Conservation (phyloP, 2,113 vertebrate genomes). For the Pongo pygmaeus region DNA sequence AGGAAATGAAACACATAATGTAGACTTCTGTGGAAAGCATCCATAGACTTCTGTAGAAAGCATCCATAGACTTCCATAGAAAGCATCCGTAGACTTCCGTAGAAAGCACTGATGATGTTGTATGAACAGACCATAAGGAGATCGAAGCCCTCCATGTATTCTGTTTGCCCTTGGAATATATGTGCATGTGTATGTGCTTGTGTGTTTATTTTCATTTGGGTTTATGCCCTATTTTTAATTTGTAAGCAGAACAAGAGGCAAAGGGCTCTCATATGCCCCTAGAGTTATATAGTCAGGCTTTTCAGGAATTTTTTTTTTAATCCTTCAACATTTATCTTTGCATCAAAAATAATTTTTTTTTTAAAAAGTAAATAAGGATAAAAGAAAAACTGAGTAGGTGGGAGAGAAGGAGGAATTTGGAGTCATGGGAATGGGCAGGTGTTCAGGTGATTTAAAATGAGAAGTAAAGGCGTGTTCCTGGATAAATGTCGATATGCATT, state of each 20-base stretch:
- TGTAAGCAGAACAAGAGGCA: not conserved
- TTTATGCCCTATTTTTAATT: not conserved
- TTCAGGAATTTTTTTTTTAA: not conserved
- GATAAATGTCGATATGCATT: constrained; percentile 78
- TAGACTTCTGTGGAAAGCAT: too few relatives aligned
- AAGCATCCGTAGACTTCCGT: not conserved
- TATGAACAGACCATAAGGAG: not conserved
- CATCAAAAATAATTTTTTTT: not conserved
- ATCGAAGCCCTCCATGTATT: not conserved
- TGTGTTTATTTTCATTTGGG: not conserved
- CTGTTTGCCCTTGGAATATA: not conserved
- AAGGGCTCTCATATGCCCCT: not conserved
- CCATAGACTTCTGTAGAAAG: not conserved
- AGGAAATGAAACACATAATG: not conserved
- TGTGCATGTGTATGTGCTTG: not conserved
- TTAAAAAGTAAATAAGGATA: not conserved
- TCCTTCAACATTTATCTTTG: not conserved
- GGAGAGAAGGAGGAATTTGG: not conserved
- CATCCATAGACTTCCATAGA: too few relatives aligned
- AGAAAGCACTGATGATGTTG: not conserved
- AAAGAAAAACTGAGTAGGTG: not conserved
- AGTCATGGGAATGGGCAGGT: constrained; percentile 27
- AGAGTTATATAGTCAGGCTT: not conserved
- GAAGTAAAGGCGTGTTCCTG: constrained; percentile 60
- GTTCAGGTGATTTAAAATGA: constrained; percentile 49